A percentile compares a stretch with the other conserved stretches of the same genome.
phyloP scores from a whole-genome alignment of 2,888 invertebrate species.

The Caenorhabditis sp. region DNA sequence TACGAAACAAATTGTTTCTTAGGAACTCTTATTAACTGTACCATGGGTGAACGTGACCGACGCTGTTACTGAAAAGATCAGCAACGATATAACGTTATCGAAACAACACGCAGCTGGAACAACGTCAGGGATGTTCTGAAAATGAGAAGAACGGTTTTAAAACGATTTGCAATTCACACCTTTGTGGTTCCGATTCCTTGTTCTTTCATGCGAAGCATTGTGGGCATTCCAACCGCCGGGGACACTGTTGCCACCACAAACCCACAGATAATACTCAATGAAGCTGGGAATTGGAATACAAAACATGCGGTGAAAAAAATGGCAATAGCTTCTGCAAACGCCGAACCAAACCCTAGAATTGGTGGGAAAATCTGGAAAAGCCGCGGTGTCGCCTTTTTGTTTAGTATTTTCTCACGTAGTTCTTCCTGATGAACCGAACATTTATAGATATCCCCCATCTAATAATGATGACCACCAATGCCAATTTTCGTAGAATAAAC shows the following conservation, averaged over 20 bases:
- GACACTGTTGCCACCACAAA: slow-evolving; percentile 59
- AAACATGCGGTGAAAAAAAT: slow-evolving; percentile 44
- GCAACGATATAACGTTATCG: slow-evolving; percentile 56
- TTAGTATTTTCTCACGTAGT: slow-evolving; percentile 27
- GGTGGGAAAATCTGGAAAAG: slow-evolving; percentile 46
- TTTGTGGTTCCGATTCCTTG: slow-evolving; percentile 54
- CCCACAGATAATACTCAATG: slow-evolving; percentile 51
- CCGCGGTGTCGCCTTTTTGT: slow-evolving; percentile 1
- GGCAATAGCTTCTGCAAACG: slow-evolving; percentile 41
- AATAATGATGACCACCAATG: slow-evolving; percentile 58
- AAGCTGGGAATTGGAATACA: slow-evolving; percentile 40
- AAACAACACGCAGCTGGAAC: slow-evolving; percentile 55
- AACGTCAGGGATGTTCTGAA: slow-evolving; percentile 56
- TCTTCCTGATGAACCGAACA: slow-evolving; percentile 44
- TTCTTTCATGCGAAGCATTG: slow-evolving; percentile 46
- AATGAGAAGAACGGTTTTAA: slow-evolving; percentile 8
- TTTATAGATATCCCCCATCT: slow-evolving; percentile 61
- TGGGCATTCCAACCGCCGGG: slow-evolving; percentile 54
- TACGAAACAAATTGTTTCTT: neutral
- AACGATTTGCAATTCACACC: slow-evolving; percentile 23
- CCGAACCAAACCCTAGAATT: slow-evolving; percentile 52
- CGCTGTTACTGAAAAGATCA: slow-evolving; percentile 52
- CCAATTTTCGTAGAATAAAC: slow-evolving; percentile 52
- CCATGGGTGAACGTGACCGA: slow-evolving; percentile 54
- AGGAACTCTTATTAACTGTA: slow-evolving; percentile 13